Base-by-base conservation (phyloP, 2,113 vertebrate genomes). In the Nipponia nippon region DNA sequence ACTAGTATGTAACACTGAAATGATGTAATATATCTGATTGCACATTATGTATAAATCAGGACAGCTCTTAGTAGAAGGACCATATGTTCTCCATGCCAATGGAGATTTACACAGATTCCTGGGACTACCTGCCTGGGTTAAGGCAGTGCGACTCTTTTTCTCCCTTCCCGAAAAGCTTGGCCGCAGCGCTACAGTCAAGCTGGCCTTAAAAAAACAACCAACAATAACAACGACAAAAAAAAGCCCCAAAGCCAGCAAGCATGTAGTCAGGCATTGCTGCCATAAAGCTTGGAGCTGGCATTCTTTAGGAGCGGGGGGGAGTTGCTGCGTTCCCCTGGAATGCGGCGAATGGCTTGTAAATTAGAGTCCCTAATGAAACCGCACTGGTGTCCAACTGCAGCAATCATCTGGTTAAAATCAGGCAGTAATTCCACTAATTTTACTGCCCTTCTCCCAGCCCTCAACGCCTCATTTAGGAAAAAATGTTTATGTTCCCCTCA, bases 341-440 rank as follows among this genome's bases (percentile, higher is more conserved):
- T 99, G 99, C 90, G 77, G 98, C 56, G 98, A 98, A 98, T 98
- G 98, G 98, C 99, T 99, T 99, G 98, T 99, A 99, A 99, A 99
- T 99, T 99, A 99, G 98, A 98, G 98, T 98, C 98, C 98, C 98
- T 99, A 99, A 99, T 99, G 99, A 99, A 99, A 99, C 99, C 96
- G 97, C 97, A 97, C 98, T 98, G 99, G 98, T 99, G 99, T 99
- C 99, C 99, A 98, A 99, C 98, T 98, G 98, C 98, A 99, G 98
- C 99, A 99, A 99, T 99, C 99, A 99, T 99, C 99, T 99, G 99
- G 99, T 99, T 99, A 99, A 99, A 99, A 99, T 99, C 99, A 99
- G 98, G 98, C 98, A 98, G 99, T 99, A 99, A 99, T 99, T 99
- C 98, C 98, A 98, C 99, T 99, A 99, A 99, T 99, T 99, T 99